Evolutionary conservation across 2,113 vertebrate species (phyloP).

Genomic region (Eulacestoma nigropectus): DNA sequence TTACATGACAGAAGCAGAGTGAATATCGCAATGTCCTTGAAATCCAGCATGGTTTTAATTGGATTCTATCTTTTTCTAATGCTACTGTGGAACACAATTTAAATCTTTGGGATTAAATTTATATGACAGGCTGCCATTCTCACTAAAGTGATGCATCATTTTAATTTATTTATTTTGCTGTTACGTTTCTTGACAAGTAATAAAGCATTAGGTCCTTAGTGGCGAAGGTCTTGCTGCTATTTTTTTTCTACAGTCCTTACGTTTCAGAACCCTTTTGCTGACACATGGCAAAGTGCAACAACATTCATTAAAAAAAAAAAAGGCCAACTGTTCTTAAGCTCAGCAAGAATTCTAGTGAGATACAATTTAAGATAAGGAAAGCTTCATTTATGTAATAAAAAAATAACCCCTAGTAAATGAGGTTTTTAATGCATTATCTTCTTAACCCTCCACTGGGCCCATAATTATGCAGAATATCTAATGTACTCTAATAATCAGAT

Average conservation of each 20-base stretch:
- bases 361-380: slow-evolving; percentile 21
- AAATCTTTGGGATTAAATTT: slow-evolving; percentile 54
- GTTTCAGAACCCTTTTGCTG: slow-evolving; percentile 33
- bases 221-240: slow-evolving; percentile 7
- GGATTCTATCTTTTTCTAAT: slow-evolving; percentile 52
- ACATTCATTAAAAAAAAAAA: background rate
- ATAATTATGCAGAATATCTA: slow-evolving; percentile 32
- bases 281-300: background rate
- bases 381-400: slow-evolving; percentile 31
- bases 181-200: slow-evolving; percentile 38
- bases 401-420: slow-evolving; percentile 6
- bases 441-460: slow-evolving; percentile 5
- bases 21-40: slow-evolving; percentile 32
- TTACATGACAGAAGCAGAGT: slow-evolving; percentile 40
- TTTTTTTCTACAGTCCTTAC: background rate
- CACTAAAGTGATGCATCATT: slow-evolving; percentile 11
- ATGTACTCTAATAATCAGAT: slow-evolving; percentile 44
- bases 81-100: slow-evolving; percentile 40
- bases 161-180: slow-evolving; percentile 56
- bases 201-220: slow-evolving; percentile 35
- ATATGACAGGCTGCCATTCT: slow-evolving; percentile 47
- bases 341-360: slow-evolving; percentile 42
- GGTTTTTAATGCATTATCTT: background rate
- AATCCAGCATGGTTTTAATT: slow-evolving; percentile 48
- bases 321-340: background rate